Percentiles rank a stretch among this genome's conserved stretches.
Evolutionary conservation across 1,140 invertebrate genomes (phyloP).

Genomic region (Aphelinus certus): DNA sequence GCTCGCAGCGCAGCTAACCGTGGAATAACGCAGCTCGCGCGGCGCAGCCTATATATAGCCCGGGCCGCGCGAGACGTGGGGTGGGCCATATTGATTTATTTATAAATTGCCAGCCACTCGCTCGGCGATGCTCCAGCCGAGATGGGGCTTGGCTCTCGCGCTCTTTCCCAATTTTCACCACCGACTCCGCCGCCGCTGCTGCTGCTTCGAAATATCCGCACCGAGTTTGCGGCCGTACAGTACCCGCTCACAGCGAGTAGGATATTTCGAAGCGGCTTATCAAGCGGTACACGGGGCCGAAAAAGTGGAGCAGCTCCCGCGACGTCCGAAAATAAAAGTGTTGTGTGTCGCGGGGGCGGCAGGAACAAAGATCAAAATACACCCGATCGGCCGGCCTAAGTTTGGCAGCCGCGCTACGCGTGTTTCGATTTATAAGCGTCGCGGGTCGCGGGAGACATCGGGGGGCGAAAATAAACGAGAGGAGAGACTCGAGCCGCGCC

Average conservation of each 20-base stretch:
- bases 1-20: conserved; percentile 60
- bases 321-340: conserved; percentile 17
- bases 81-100: conserved; percentile 65
- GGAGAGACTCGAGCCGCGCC: not conserved
- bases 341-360: not conserved
- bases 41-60: not conserved
- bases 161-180: too few species aligned
- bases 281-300: not conserved
- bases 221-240: too few species aligned
- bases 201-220: too few species aligned
- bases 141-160: too few species aligned
- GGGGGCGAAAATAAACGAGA: conserved; percentile 49
- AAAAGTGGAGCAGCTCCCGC: not conserved
- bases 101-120: conserved; percentile 41
- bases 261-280: not conserved
- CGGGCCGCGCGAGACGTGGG: conserved; percentile 40
- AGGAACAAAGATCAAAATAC: conserved; percentile 29
- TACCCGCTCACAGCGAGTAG: too few species aligned
- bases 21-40: conserved; percentile 61
- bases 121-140: too few species aligned
- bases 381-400: conserved; percentile 1
- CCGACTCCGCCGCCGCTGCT: too few species aligned
- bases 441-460: conserved; percentile 29
- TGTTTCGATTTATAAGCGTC: conserved; percentile 57
- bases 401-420: conserved; percentile 30